Percentiles rank a stretch among this genome's conserved stretches.
Evolutionary conservation across 2,888 invertebrate species (phyloP).

Genomic region (Hypomecis punctinalis): DNA sequence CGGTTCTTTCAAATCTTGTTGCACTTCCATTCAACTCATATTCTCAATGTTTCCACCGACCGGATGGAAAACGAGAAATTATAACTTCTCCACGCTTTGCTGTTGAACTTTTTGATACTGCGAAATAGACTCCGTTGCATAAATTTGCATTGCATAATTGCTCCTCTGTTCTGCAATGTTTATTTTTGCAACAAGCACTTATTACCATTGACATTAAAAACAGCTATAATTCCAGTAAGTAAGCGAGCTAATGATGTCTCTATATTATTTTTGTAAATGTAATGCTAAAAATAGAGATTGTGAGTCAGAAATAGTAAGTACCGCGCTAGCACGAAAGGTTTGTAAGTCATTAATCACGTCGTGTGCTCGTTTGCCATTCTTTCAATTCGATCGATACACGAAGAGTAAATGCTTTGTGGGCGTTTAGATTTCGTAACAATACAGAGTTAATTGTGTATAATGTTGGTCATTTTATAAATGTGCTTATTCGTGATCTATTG

Average conservation of each 20-base stretch:
- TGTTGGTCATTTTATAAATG: conserved; percentile 21
- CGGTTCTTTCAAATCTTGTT: conserved; percentile 53
- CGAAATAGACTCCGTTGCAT: conserved; percentile 22
- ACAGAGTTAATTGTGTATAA: conserved; percentile 54
- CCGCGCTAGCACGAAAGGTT: conserved; percentile 42
- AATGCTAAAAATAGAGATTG: conserved; percentile 31
- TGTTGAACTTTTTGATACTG: conserved; percentile 19
- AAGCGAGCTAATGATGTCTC: conserved; percentile 21
- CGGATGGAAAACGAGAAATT: conserved; percentile 17
- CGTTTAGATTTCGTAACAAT: conserved; percentile 63
- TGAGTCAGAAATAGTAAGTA: conserved; percentile 37
- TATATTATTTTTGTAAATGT: conserved; percentile 26
- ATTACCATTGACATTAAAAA: conserved; percentile 28
- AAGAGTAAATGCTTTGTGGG: conserved; percentile 62
- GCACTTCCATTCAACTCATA: conserved; percentile 40
- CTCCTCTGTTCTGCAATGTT: conserved; percentile 28
- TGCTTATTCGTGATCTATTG: not conserved
- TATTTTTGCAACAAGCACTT: conserved; percentile 23
- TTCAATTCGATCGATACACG: conserved; percentile 55
- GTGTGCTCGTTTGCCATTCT: conserved; percentile 56
- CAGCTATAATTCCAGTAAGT: conserved; percentile 21
- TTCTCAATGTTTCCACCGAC: conserved; percentile 25
- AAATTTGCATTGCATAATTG: conserved; percentile 32
- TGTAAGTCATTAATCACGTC: conserved; percentile 57
- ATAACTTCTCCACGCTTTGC: conserved; percentile 8